Evolutionary conservation across 2,113 vertebrate genomes (phyloP), one percentile per base, ranked within the genome.

Genomic region (Empidonax alnorum): DNA sequence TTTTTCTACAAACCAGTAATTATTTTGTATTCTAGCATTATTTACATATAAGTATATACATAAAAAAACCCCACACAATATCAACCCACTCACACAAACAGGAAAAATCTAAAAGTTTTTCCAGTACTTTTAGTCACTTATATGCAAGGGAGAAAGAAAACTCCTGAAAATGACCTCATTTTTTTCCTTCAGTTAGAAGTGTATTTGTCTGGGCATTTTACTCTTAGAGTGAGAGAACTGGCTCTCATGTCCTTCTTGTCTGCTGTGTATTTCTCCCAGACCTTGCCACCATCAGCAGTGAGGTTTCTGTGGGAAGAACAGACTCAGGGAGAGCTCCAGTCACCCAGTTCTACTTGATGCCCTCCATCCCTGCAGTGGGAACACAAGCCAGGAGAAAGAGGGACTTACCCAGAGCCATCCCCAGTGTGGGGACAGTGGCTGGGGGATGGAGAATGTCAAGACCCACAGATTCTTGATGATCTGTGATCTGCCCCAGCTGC

Each of bases 71-170:
- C 50, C 10, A 50, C 24, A 67, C 11, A 63, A 21, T n/a, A 87
- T 33, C n/a, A 61, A 41, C 19, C 14, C 0, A 4, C 27, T 96
- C 86, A 73, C 0, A 23, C 53, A 92, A 90, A 72, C 52, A 97
- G 84, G 83, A 97, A 93, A 75, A 84, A 84, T 94, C 91, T 84
- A 84, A 86, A 94, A 75, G 47, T 49, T 89, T 85, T 97, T 89
- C 92, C 92, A 95, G 83, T 94, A 93, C 83, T 80, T 93, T 81
- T 75, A 69, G 81, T 78, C 82, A 55, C 65, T 33, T 75, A 30
- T 39, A 66, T 41, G 6, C 3, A 78, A 75, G 39, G 15, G 78
- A 80, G 66, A 69, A 75, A 91, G 42, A 47, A 95, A 92, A 68
- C 9, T 27, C 47, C 69, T 82, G 49, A 88, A 94, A 89, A 81